A percentile compares a stretch with the other conserved stretches of the same genome.
Conservation (phyloP, 2,888 invertebrate species). For the Tortrix viridana region DNA sequence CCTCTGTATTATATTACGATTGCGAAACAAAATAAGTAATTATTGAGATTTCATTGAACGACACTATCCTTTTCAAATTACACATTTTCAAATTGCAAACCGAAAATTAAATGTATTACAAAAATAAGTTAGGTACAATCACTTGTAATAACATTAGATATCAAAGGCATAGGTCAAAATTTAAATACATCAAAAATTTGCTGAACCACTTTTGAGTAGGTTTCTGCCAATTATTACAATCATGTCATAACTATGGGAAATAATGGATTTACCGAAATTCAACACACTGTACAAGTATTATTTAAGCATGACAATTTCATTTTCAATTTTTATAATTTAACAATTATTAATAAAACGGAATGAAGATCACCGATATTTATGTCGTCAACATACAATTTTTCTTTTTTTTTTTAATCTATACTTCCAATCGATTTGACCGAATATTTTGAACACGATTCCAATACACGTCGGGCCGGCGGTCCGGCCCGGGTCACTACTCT, state of each 20-base stretch:
- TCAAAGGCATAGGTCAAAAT: conserved; percentile 25
- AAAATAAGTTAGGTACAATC: conserved; percentile 34
- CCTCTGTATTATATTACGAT: conserved; percentile 10
- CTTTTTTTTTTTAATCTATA: conserved; percentile 26
- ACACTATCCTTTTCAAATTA: conserved; percentile 11
- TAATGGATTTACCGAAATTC: not conserved
- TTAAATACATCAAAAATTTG: conserved; percentile 25
- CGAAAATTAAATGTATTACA: conserved; percentile 22
- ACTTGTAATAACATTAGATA: conserved; percentile 39
- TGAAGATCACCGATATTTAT: conserved; percentile 41
- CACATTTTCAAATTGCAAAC: conserved; percentile 24
- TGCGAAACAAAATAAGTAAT: conserved; percentile 8
- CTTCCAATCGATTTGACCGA: conserved; percentile 46
- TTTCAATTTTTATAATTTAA: conserved; percentile 24
- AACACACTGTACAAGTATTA: conserved; percentile 8
- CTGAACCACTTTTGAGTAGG: not conserved
- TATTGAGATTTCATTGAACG: conserved; percentile 18
- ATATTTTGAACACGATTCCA: conserved; percentile 62
- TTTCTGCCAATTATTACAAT: not conserved
- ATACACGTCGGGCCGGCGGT: conserved; percentile 56
- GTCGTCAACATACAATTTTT: conserved; percentile 17
- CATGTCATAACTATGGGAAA: not conserved
- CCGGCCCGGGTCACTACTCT: conserved; percentile 55
- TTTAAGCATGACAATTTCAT: conserved; percentile 16
- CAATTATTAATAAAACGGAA: conserved; percentile 39